Percentiles rank a stretch among this genome's conserved stretches.
Conservation (phyloP, 2,797 vertebrate genomes). For the Gila robusta region DNA sequence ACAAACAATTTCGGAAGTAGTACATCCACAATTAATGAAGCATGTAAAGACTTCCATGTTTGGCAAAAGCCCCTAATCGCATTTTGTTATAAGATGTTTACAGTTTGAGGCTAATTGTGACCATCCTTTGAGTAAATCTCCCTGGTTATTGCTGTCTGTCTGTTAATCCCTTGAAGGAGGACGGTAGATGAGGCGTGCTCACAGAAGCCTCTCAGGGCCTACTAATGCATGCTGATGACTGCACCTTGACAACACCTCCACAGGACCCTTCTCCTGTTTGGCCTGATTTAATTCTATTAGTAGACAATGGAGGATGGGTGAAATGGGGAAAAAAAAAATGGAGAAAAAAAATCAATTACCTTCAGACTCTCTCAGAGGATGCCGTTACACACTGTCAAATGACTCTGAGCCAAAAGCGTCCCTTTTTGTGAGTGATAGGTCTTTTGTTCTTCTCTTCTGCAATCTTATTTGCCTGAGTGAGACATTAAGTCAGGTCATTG, state of each 20-base stretch:
- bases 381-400: conserved; percentile 36
- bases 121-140: conserved; percentile 59
- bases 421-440: conserved; percentile 38
- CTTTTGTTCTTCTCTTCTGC: conserved; percentile 44
- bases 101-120: conserved; percentile 62
- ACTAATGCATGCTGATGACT: conserved; percentile 60
- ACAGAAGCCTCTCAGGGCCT: conserved; percentile 30
- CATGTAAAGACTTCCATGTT: conserved; percentile 57
- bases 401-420: conserved; percentile 40
- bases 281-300: conserved; percentile 60
- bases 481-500: conserved; percentile 64
- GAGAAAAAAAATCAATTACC: conserved; percentile 56
- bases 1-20: conserved; percentile 20
- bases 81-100: conserved; percentile 58
- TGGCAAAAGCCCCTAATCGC: conserved; percentile 49
- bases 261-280: conserved; percentile 47
- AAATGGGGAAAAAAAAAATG: not conserved
- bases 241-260: conserved; percentile 61
- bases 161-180: conserved; percentile 60
- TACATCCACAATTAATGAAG: conserved; percentile 52
- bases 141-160: conserved; percentile 56
- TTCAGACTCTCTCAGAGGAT: conserved; percentile 46
- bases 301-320: conserved; percentile 12
- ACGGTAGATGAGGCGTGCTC: conserved; percentile 42
- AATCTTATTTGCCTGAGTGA: conserved; percentile 59